A percentile compares a stretch with the other conserved stretches of the same genome.
Conservation (phyloP, 2,888 invertebrate species). For the Brachypterus glaber region DNA sequence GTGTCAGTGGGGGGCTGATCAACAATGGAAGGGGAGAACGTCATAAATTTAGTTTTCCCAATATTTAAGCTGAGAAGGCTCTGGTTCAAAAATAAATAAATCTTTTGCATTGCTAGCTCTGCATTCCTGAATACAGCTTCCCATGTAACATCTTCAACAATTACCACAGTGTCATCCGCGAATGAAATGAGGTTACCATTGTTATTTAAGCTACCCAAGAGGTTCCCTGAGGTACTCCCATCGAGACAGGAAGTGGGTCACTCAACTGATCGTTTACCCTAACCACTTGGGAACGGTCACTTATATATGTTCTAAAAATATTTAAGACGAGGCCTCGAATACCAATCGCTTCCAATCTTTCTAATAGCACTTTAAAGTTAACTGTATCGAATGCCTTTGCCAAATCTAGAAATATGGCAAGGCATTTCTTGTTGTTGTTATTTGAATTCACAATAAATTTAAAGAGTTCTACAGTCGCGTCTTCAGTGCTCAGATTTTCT, state of each 20-base stretch:
- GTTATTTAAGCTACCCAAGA: not conserved
- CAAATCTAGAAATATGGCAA: not conserved
- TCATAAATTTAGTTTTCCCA: not conserved
- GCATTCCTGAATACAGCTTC: not conserved
- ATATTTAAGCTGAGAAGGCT: not conserved
- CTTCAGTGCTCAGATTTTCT: no score
- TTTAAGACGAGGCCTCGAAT: not conserved
- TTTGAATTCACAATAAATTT: not conserved
- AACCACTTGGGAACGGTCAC: not conserved
- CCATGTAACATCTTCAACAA: not conserved
- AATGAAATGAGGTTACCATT: not conserved
- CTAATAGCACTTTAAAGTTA: not conserved
- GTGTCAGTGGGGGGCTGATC: no score
- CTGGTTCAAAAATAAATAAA: not conserved
- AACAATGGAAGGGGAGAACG: not conserved
- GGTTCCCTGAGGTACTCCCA: not conserved
- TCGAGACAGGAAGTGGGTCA: not conserved
- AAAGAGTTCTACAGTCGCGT: conserved; percentile 1
- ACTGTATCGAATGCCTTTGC: not conserved
- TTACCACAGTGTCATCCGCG: not conserved
- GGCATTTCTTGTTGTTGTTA: not conserved
- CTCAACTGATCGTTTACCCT: not conserved
- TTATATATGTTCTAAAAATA: not conserved
- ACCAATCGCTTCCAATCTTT: not conserved
- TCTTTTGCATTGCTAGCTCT: not conserved